Evolutionary conservation across 92 coral and sea anemone species (phyloP), one percentile per base, ranked within the genome.

Genomic region (Porites lobata): DNA sequence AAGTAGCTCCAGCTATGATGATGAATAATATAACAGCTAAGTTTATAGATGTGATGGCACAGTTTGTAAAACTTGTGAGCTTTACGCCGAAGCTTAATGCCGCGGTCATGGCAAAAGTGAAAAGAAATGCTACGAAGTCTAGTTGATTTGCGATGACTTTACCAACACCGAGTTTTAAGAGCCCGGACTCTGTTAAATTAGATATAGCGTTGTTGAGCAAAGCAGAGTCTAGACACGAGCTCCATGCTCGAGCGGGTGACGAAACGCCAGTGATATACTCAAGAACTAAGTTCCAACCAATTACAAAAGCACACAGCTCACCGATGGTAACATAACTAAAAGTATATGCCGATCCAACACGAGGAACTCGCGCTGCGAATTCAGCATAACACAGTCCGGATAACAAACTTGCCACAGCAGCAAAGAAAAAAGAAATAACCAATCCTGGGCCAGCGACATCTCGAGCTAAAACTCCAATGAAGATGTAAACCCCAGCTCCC

Each of bases 331-430:
- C 91, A 17, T 93, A 93, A 19, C 92, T 83, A 79, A 90, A 93
- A 10, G 88, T 53, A 50, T 93, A 93, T 2, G 92, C 87, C 15
- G 96, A 93, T 3, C 96, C 96, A 2, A 94, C 91, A 53, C 86
- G 52, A 90, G 61, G 61, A 10, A 56, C 61, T 2, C 61, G 61
- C 11, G 61, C 61, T 10, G 13, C 61, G 15, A 56, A 93, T 61
- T 93, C 96, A 2, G 92, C 96, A 51, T 93, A 93, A 62, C 96
- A 93, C 7, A 93, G 82, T 11, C 94, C 91, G 14, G 92, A 90
- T 14, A 93, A 51, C 62, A 78, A 53, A 9, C 83, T 91, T 26
- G 96, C 94, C 14, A 93, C 76, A 8, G 94, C 96, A 0, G 93
- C 96, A 57, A 93, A 90, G 6, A 87, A 85, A 17, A 93, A 85